Percentiles rank a stretch among this genome's conserved stretches.
These are phyloP conservation scores for Ophioninae sp. DNA, from an alignment of 2,888 invertebrate species.

Conservation along the genomic window DNA sequence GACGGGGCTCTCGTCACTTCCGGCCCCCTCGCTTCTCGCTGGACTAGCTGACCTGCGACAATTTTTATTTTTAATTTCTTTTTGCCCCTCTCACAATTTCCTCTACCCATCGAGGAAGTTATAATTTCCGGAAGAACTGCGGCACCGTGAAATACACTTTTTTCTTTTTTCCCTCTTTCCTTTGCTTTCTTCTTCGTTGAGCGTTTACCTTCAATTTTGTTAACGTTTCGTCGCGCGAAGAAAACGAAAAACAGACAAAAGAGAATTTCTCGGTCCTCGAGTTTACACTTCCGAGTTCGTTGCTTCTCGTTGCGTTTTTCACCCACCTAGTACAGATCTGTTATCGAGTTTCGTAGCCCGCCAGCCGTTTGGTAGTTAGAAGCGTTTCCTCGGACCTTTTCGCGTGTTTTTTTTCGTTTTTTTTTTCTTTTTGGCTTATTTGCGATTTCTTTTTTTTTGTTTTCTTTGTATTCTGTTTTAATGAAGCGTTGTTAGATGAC, in stretches of 20 bases:
- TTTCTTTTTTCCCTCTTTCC: not conserved
- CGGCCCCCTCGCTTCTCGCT: slow-evolving; percentile 71
- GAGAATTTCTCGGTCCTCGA: slow-evolving; percentile 2
- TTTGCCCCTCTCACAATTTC: not conserved
- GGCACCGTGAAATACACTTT: not conserved
- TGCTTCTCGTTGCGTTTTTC: slow-evolving; percentile 23
- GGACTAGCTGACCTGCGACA: slow-evolving; percentile 74
- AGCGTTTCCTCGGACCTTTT: slow-evolving; percentile 64
- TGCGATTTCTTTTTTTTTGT: slow-evolving; percentile 10
- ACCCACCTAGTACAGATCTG: slow-evolving; percentile 59
- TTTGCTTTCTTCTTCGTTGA: not conserved
- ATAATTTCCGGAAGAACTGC: not conserved
- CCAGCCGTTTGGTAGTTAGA: slow-evolving; percentile 69
- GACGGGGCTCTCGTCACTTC: slow-evolving; percentile 71
- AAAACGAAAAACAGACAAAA: not conserved
- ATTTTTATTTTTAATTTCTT: slow-evolving; percentile 5
- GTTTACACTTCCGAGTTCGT: not conserved
- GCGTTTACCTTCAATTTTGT: not conserved
- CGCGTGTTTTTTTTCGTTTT: slow-evolving; percentile 24
- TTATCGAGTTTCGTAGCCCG: slow-evolving; percentile 66
- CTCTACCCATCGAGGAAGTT: not conserved
- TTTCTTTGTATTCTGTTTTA: slow-evolving; percentile 67
- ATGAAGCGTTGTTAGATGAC: slow-evolving; percentile 78
- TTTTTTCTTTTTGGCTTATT: not conserved
- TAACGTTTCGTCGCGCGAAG: not conserved